Conservation (phyloP, 2,888 invertebrate genomes). For the Ornithoptera priamus region DNA sequence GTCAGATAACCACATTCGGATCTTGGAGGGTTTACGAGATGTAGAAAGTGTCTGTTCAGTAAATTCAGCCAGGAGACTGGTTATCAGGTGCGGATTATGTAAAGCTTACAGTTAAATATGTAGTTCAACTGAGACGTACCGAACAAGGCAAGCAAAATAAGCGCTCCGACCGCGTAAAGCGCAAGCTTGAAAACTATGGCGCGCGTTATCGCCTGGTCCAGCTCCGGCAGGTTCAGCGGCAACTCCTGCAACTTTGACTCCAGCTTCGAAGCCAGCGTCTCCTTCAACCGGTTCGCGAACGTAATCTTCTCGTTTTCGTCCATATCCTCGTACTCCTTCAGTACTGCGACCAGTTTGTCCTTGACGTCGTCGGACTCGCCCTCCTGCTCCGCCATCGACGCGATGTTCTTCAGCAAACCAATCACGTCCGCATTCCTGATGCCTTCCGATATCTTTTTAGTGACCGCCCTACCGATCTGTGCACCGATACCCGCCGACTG, state of each 20-base stretch:
- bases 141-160: slow-evolving; percentile 38
- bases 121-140: slow-evolving; percentile 35
- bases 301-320: slow-evolving; percentile 52
- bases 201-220: slow-evolving; percentile 54
- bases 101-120: too few relatives aligned
- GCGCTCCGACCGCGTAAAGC: slow-evolving; percentile 47
- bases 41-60: too few relatives aligned
- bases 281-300: slow-evolving; percentile 60
- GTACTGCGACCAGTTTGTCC: slow-evolving; percentile 52
- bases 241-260: slow-evolving; percentile 50
- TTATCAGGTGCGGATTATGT: too few relatives aligned
- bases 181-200: slow-evolving; percentile 55
- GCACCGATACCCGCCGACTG: slow-evolving; percentile 27
- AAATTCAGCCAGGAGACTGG: too few relatives aligned
- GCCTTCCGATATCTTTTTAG: slow-evolving; percentile 55
- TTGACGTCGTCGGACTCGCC: slow-evolving; percentile 54
- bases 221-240: slow-evolving; percentile 46
- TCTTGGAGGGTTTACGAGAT: too few relatives aligned
- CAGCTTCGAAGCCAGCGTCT: slow-evolving; percentile 55
- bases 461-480: slow-evolving; percentile 53
- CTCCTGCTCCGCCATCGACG: slow-evolving; percentile 51
- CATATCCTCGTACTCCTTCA: slow-evolving; percentile 53
- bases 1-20: too few relatives aligned
- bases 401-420: slow-evolving; percentile 57
- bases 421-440: slow-evolving; percentile 62